A percentile compares a stretch with the other conserved stretches of the same genome.
Evolutionary conservation across 2,113 vertebrate species (phyloP).

Genomic region (Tamias sibiricus): DNA sequence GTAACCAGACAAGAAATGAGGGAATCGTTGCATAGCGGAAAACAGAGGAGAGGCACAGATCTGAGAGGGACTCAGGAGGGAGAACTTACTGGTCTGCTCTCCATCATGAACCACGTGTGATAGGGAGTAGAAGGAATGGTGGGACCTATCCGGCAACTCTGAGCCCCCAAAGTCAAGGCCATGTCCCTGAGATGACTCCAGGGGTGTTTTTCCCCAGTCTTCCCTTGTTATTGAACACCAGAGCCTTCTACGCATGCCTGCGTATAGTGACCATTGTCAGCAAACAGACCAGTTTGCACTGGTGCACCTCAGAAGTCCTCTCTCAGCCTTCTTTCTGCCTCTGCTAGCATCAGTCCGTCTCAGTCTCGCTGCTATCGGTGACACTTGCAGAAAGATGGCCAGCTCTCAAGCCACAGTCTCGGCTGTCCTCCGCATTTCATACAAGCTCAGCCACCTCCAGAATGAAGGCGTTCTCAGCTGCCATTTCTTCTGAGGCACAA

Average conservation of each 20-base stretch:
- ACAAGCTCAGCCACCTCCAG: neutral
- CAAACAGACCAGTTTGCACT: neutral
- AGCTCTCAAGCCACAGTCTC: neutral
- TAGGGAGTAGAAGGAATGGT: fast-evolving
- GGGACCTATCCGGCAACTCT: neutral
- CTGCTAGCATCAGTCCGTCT: neutral
- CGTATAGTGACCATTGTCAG: neutral
- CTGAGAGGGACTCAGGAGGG: neutral
- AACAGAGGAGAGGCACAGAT: neutral
- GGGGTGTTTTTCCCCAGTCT: neutral
- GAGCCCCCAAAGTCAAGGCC: neutral
- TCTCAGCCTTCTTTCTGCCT: neutral
- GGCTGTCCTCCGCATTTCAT: neutral
- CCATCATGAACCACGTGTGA: fast-evolving
- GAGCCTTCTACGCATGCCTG: neutral
- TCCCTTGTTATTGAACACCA: neutral
- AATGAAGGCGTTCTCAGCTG: fast-evolving
- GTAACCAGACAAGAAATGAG: neutral
- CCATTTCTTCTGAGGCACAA: neutral
- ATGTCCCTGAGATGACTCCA: neutral
- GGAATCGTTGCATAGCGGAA: neutral
- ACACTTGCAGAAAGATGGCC: neutral
- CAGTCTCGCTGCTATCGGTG: neutral
- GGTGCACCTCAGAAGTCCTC: neutral
- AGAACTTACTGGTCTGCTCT: neutral